Conservation (phyloP, 2,113 vertebrate species). For the Hydrochoerus hydrochaeris region DNA sequence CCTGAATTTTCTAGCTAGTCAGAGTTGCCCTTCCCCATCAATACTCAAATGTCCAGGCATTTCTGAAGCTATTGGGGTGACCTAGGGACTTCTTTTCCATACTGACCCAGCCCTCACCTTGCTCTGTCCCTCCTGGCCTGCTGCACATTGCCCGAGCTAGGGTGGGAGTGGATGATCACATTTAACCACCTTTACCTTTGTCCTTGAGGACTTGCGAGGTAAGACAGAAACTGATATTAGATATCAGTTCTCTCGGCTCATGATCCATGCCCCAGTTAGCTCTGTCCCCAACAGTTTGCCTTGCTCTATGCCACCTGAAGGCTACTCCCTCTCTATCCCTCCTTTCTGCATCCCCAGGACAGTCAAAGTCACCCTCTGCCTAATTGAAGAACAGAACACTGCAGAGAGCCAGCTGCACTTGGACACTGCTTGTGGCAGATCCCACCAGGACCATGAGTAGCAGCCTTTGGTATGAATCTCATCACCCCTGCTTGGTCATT, state of each 20-base stretch:
- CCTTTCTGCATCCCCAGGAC: neutral
- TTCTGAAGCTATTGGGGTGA: neutral
- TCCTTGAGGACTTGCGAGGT: neutral
- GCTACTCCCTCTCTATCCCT: neutral
- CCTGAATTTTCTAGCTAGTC: neutral
- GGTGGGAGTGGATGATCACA: neutral
- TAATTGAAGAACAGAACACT: neutral
- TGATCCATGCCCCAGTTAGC: neutral
- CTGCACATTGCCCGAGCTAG: neutral
- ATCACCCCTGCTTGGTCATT: neutral
- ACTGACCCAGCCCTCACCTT: neutral
- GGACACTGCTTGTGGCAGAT: neutral
- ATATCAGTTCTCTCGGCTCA: neutral
- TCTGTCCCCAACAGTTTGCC: neutral
- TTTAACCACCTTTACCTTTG: neutral
- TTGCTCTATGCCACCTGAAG: neutral
- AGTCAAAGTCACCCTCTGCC: neutral
- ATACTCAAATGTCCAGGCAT: neutral
- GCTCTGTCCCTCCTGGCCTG: neutral
- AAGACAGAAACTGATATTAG: neutral
- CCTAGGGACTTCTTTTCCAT: too few relatives aligned
- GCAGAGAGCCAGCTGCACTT: neutral
- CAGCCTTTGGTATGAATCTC: neutral
- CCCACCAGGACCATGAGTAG: neutral
- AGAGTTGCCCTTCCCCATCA: neutral